These are phyloP conservation scores for Eupithecia dodoneata DNA, from an alignment of 2,888 invertebrate species.

Conservation along the genomic window DNA sequence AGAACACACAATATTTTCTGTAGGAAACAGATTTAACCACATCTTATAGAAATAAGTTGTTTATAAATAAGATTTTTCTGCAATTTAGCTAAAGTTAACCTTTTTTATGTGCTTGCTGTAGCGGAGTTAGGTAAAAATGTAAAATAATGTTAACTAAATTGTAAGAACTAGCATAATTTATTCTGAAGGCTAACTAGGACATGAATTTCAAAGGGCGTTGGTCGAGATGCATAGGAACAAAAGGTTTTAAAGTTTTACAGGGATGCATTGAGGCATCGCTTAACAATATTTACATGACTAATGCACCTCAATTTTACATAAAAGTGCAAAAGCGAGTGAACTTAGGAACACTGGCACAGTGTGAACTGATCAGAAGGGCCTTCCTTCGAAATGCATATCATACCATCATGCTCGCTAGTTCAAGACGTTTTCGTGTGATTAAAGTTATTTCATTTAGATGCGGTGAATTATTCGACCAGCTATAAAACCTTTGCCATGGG, in stretches of 20 bases:
- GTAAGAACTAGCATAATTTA: slow-evolving; percentile 13
- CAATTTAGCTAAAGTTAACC: not conserved
- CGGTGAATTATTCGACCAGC: not conserved
- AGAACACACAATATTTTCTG: slow-evolving; percentile 54
- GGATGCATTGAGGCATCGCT: slow-evolving; percentile 62
- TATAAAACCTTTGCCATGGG: not conserved
- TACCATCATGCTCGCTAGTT: not conserved
- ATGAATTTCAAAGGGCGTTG: slow-evolving; percentile 36
- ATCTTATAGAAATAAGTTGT: not conserved
- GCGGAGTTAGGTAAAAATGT: not conserved
- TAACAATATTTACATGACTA: slow-evolving; percentile 81
- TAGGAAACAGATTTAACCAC: slow-evolving; percentile 53
- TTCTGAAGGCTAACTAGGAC: slow-evolving; percentile 22
- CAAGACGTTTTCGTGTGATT: not conserved
- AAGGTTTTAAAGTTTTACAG: slow-evolving; percentile 47
- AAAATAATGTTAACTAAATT: slow-evolving; percentile 17
- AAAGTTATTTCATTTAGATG: not conserved
- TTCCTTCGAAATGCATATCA: not conserved
- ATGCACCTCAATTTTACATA: slow-evolving; percentile 77
- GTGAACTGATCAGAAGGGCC: slow-evolving; percentile 11
- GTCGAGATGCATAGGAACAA: slow-evolving; percentile 48
- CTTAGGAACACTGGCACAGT: slow-evolving; percentile 62
- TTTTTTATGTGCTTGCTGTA: not conserved
- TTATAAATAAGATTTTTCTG: not conserved
- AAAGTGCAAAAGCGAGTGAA: slow-evolving; percentile 80